Evolutionary conservation across 2,113 vertebrate genomes (phyloP).

Genomic region (Echinops telfairi): DNA sequence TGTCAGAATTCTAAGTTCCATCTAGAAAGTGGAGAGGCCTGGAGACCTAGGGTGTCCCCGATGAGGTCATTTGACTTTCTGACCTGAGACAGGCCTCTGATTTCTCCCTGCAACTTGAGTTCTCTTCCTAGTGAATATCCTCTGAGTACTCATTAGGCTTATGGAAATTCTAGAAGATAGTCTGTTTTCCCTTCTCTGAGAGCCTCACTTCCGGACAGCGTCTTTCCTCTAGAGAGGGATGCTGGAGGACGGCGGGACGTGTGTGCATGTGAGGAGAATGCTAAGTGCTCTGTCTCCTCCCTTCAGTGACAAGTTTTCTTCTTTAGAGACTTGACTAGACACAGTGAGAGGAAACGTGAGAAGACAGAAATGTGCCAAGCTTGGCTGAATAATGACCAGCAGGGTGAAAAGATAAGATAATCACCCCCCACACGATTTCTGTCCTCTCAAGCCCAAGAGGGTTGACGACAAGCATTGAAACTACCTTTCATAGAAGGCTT

Average conservation of each 20-base stretch:
- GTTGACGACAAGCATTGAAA: slow-evolving; percentile 1
- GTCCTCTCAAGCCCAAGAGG: slow-evolving; percentile 8
- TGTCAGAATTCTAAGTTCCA: background rate
- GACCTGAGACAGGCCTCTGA: background rate
- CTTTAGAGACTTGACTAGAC: slow-evolving; percentile 61
- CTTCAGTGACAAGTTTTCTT: slow-evolving; percentile 58
- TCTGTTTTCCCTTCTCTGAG: background rate
- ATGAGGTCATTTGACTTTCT: background rate
- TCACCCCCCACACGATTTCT: slow-evolving; percentile 45
- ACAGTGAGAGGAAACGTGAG: slow-evolving; percentile 19
- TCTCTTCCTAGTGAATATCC: slow-evolving; percentile 36
- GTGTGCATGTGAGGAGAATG: slow-evolving; percentile 58
- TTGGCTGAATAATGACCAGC: slow-evolving; percentile 69
- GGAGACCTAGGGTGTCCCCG: background rate
- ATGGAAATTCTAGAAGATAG: slow-evolving; percentile 34
- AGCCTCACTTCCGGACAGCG: background rate
- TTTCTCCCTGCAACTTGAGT: background rate
- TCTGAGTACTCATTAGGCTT: background rate
- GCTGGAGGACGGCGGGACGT: slow-evolving; percentile 27
- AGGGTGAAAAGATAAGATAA: slow-evolving; percentile 63
- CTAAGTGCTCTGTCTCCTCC: slow-evolving; percentile 31
- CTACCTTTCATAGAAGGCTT: background rate
- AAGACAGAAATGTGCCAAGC: slow-evolving; percentile 56
- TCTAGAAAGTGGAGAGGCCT: background rate
- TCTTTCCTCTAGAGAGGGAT: background rate